These are phyloP conservation scores for Nicator chloris DNA, from an alignment of 2,113 vertebrate species.

Conservation along the genomic window DNA sequence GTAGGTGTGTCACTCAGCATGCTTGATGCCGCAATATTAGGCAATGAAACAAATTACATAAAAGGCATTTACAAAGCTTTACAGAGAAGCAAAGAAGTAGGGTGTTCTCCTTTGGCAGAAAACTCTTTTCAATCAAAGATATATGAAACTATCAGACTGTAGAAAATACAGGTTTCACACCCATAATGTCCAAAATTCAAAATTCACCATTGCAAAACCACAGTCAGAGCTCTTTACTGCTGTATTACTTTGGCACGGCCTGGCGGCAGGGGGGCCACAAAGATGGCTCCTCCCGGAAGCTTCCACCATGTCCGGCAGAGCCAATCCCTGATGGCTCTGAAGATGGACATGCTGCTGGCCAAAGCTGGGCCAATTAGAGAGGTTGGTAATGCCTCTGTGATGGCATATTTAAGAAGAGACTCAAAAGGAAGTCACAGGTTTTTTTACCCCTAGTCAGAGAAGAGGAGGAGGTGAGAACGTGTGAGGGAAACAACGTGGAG, in stretches of 20 bases:
- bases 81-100: background rate
- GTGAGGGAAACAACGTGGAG: background rate
- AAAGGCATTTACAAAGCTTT: background rate
- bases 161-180: background rate
- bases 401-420: background rate
- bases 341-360: background rate
- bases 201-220: background rate
- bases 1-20: background rate
- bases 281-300: background rate
- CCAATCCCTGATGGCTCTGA: background rate
- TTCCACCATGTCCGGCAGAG: background rate
- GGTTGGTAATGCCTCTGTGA: rapidly evolving
- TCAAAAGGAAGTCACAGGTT: background rate
- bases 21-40: background rate
- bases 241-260: background rate
- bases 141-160: background rate
- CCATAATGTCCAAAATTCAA: background rate
- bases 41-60: background rate
- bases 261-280: background rate
- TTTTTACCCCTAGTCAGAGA: background rate
- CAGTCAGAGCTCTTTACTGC: background rate
- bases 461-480: background rate
- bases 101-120: background rate
- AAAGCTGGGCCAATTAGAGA: background rate
- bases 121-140: background rate